Evolutionary conservation across 2,113 vertebrate genomes (phyloP), one percentile per base, ranked within the genome.

Genomic region (Eclectus roratus): DNA sequence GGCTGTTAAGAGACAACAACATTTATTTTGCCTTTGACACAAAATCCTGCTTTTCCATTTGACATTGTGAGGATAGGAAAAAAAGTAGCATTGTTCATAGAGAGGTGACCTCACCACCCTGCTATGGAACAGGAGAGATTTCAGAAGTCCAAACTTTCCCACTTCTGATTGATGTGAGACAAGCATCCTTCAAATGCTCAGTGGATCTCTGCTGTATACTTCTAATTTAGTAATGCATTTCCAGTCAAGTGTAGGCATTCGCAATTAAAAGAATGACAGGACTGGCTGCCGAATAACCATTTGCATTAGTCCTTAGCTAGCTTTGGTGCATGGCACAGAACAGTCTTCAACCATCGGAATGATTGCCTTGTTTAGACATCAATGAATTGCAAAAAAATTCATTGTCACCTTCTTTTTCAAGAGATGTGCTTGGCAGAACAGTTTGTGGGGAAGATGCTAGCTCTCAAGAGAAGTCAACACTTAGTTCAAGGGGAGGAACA

Each of bases 191-290:
- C 80, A 39, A 46, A 63, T 50, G 33, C 77, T 91, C 87, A 50
- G 10, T 85, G 52, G 39, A 9, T 73, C 39, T 83, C 41, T 74
- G 31, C 64, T 84, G 89, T 61, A 72, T 24, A 76, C 41, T 89
- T 93, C 95, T 86, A 81, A 96, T 94, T 91, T 73, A 77, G 70
- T 68, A 61, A 90, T 83, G 79, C 52, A 61, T 91, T 94, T 81
- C n/a, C 61, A 88, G 76, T 41, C 39, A 37, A 37, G 37, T 37
- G 37, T 37, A 37, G 37, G 79, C 52, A 61, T 91, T 94, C 79
- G 33, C 61, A 88, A 72, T 37, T 35, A 29, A 58, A 79, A 84
- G 39, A 53, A 72, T 80, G 58, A 33, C 11, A 29, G 53, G 77
- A 56, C 44, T 71, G 41, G 17, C 63, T 68, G 78, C 71, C 92